Conservation (phyloP, 2,113 vertebrate species). For the Atrichornis clamosus region DNA sequence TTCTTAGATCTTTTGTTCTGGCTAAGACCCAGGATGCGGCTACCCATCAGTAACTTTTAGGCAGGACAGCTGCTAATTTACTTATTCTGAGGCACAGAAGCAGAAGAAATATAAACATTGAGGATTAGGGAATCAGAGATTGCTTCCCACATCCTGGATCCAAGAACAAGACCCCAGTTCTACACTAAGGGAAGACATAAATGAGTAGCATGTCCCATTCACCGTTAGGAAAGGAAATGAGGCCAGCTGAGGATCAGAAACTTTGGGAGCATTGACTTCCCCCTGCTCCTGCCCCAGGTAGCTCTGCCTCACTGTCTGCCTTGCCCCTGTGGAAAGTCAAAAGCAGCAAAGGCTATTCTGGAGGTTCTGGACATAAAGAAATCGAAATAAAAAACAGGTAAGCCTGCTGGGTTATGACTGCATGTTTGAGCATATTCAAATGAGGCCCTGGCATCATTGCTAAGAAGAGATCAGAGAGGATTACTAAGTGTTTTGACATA, state of each 20-base stretch:
- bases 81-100: not conserved
- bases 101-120: not conserved
- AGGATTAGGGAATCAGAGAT: not conserved
- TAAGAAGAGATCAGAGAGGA: constrained; percentile 47
- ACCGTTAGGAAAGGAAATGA: not conserved
- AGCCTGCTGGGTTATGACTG: not conserved
- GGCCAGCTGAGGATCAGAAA: not conserved
- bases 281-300: not conserved
- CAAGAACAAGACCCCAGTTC: not conserved
- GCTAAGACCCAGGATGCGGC: not conserved
- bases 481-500: constrained; percentile 49
- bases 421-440: not conserved
- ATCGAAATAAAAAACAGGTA: not conserved
- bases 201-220: not conserved
- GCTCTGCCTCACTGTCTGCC: not conserved
- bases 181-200: not conserved
- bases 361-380: not conserved
- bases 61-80: not conserved
- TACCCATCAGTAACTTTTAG: not conserved
- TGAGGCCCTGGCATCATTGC: not conserved
- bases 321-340: not conserved
- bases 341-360: not conserved
- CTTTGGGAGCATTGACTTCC: not conserved
- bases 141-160: not conserved
- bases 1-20: not conserved